A percentile compares a stretch with the other conserved stretches of the same genome.
These are phyloP conservation scores for Platyrinchus mystaceus DNA, from an alignment of 2,797 vertebrate species.

Conservation along the genomic window DNA sequence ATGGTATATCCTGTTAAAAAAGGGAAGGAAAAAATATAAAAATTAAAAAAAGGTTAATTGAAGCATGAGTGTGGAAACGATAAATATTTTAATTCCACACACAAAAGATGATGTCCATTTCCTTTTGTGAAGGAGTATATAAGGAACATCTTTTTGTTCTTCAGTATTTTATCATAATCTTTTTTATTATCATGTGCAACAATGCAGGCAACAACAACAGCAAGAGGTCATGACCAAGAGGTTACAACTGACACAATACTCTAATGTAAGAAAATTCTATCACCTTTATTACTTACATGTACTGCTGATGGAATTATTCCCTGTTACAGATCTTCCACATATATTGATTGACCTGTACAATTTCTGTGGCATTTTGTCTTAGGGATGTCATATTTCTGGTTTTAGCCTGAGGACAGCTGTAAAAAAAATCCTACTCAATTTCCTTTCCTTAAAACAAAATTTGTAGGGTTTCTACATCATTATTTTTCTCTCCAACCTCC, in stretches of 20 bases:
- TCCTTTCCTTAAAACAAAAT: neutral
- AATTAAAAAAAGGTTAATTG: neutral
- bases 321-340: neutral
- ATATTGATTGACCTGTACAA: neutral
- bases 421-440: neutral
- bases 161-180: neutral
- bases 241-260: neutral
- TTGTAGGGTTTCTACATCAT: neutral
- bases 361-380: neutral
- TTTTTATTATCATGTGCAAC: neutral
- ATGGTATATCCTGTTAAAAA: slow-evolving; percentile 66
- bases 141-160: neutral
- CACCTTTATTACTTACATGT: neutral
- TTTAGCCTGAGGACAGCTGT: neutral
- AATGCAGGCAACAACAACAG: neutral
- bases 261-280: neutral
- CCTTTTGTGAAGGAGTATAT: neutral
- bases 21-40: neutral
- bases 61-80: neutral
- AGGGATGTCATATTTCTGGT: neutral
- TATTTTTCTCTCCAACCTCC: neutral
- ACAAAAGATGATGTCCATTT: neutral
- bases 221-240: neutral
- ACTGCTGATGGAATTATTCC: neutral
- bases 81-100: neutral